These are phyloP conservation scores for Molossus molossus DNA, from an alignment of 2,797 vertebrate species.

Conservation along the genomic window DNA sequence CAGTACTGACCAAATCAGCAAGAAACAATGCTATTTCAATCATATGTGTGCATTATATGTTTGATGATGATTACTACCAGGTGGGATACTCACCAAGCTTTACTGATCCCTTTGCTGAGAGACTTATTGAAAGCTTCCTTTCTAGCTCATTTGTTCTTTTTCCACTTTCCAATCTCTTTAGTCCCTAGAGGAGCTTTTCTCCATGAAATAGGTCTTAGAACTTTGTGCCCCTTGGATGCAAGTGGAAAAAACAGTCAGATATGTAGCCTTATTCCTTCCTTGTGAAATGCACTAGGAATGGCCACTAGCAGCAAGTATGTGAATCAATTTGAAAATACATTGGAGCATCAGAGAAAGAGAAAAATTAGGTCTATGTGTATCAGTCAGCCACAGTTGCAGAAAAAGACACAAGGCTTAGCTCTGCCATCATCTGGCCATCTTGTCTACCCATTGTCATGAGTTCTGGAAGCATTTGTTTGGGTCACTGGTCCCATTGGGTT, in stretches of 20 bases:
- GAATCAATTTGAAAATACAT: constrained; percentile 1
- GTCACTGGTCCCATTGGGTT: neutral
- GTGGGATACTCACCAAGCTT: neutral
- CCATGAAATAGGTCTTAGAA: neutral
- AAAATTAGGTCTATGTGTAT: neutral
- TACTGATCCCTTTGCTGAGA: neutral
- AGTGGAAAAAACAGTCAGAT: neutral
- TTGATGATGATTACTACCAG: neutral
- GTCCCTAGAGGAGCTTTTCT: neutral
- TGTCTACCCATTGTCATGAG: neutral
- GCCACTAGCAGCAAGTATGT: neutral
- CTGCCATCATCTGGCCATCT: neutral
- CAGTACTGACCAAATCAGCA: neutral
- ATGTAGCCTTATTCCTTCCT: neutral
- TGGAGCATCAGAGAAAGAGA: neutral
- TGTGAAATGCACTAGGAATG: neutral
- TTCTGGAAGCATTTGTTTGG: neutral
- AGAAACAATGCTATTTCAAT: neutral
- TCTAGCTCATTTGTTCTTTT: neutral
- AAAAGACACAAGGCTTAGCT: neutral
- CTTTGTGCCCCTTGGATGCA: neutral
- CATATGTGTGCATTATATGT: neutral
- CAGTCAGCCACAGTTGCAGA: neutral
- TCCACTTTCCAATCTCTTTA: neutral
- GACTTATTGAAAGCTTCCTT: constrained; percentile 25